A percentile compares a stretch with the other conserved stretches of the same genome.
phyloP scores from a whole-genome alignment of 2,113 vertebrate genomes.

The Apodemus speciosus region DNA sequence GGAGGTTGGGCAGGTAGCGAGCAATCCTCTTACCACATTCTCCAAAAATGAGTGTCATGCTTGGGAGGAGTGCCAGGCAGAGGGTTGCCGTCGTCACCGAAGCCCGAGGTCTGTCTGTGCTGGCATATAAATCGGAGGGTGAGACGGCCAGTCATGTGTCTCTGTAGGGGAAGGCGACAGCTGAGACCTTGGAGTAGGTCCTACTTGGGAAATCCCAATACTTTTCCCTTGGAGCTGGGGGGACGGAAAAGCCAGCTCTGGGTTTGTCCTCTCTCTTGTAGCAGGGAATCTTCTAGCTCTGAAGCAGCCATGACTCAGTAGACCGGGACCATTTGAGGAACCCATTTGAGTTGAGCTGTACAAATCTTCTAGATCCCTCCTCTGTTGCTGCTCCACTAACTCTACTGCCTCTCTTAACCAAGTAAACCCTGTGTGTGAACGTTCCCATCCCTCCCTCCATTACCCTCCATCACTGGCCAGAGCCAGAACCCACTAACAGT shows the following conservation, averaged over 20 bases:
- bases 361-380: slow-evolving; percentile 57
- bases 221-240: background rate
- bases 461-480: slow-evolving; percentile 59
- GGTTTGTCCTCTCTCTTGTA: background rate
- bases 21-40: background rate
- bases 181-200: background rate
- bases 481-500: slow-evolving; percentile 71
- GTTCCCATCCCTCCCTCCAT: slow-evolving; percentile 46
- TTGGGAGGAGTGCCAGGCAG: background rate
- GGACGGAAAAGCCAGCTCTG: background rate
- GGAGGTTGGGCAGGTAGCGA: slow-evolving; percentile 26
- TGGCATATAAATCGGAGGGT: background rate
- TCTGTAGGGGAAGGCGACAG: background rate
- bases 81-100: background rate
- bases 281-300: background rate
- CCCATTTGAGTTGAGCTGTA: slow-evolving; percentile 10
- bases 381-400: slow-evolving; percentile 74
- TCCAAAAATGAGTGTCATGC: background rate
- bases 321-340: background rate
- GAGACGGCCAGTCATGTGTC: background rate
- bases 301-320: background rate
- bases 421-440: slow-evolving; percentile 73
- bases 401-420: slow-evolving; percentile 75
- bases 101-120: background rate
- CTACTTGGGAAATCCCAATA: background rate